Base-by-base conservation (phyloP, 2,797 vertebrate species). In the Poecilia picta region DNA sequence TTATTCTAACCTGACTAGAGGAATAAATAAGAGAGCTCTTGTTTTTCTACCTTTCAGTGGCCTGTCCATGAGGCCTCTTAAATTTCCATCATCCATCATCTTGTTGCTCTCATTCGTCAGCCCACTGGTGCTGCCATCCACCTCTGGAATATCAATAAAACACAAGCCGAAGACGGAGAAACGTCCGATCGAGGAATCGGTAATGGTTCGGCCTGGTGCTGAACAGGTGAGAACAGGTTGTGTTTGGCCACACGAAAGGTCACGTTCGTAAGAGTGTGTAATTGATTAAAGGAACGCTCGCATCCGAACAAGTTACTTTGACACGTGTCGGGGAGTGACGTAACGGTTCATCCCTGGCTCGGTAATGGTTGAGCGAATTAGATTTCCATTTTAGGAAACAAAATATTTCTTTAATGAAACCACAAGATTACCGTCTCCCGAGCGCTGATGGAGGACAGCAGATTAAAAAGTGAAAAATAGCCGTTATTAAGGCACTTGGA, bases 71-170 rank as follows among this genome's bases (percentile, higher is more conserved):
- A 84, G 71, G 68, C 73, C 71, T 70, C 75, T 76, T 72, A 72
- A 70, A 81, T 80, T 79, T 82, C 49, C 39, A 74, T 80, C 74
- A 88, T 77, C 43, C 77, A 77, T 86, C 79, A 83, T 39, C 74
- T 51, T 77, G 41, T 62, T 78, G 28, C 72, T 75, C 46, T 47
- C 18, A 39, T 81, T 77, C 62, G 47, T 73, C 31, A 74, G 45
- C 72, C 51, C 36, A 11, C 31, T 39, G 1, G 41, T 4, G 71
- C 72, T 13, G 59, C 66, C 16, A 73, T 57, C 33, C 20, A 0
- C 80, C 36, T 64, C 47, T 16, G 49, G 31, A 83, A 79, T 73
- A 81, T 49, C 25, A 84, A 85, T 83, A 76, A 79, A 83, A 81
- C 10, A 76, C 75, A 84, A 82, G 83, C 76, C 51, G 68, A 41